These are phyloP conservation scores for Lacerta bilineata DNA, from an alignment of 2,797 vertebrate species.

Conservation along the genomic window DNA sequence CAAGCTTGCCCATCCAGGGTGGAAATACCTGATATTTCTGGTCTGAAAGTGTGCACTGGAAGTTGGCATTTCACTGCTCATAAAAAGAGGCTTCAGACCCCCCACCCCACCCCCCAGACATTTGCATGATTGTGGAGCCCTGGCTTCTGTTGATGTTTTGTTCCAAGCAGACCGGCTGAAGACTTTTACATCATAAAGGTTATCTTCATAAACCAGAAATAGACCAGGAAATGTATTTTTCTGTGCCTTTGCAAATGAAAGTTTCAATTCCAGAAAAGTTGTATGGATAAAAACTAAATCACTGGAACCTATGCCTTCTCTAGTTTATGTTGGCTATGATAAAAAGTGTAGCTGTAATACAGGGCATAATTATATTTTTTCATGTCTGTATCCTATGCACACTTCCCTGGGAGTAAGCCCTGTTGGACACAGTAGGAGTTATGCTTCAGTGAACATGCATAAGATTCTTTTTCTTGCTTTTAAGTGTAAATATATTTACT, in stretches of 20 bases:
- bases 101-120: constrained; percentile 20
- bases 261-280: constrained; percentile 35
- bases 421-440: neutral
- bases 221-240: neutral
- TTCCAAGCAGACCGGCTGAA: constrained; percentile 32
- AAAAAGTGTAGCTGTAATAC: neutral
- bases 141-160: constrained; percentile 10
- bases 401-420: neutral
- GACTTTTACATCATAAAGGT: constrained; percentile 33
- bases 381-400: neutral
- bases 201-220: constrained; percentile 38
- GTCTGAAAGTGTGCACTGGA: constrained; percentile 30
- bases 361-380: neutral
- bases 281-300: constrained; percentile 10
- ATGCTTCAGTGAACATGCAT: neutral
- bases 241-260: constrained; percentile 30
- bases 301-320: neutral
- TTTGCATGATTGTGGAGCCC: neutral
- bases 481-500: neutral
- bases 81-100: constrained; percentile 52
- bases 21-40: constrained; percentile 2
- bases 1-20: neutral
- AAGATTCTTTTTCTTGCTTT: neutral
- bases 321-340: constrained; percentile 19
- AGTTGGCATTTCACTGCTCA: constrained; percentile 38